phyloP scores from a whole-genome alignment of 2,113 vertebrate genomes.

The Amia ocellicauda region DNA sequence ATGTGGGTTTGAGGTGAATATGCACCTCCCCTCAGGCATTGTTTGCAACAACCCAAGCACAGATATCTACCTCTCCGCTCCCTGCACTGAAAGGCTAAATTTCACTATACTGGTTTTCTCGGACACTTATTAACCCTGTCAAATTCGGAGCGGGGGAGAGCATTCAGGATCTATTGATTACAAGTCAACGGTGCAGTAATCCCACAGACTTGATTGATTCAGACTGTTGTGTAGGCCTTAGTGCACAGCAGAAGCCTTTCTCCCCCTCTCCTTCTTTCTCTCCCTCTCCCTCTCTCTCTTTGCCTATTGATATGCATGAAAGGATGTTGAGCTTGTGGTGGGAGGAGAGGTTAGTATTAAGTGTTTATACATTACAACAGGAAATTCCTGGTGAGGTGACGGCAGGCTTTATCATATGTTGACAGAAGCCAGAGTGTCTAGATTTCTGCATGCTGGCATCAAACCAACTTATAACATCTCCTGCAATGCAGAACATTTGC shows the following conservation, averaged over 20 bases:
- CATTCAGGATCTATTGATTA: conserved; percentile 80
- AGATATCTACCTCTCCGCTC: conserved; percentile 46
- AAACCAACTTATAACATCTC: neutral
- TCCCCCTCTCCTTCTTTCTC: conserved; percentile 29
- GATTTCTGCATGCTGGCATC: neutral
- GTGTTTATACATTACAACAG: conserved; percentile 56
- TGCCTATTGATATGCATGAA: conserved; percentile 69
- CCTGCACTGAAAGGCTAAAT: conserved; percentile 40
- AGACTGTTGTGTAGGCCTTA: conserved; percentile 61
- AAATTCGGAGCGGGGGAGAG: conserved; percentile 63
- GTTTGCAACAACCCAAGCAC: conserved; percentile 62
- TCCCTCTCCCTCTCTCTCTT: conserved; percentile 43
- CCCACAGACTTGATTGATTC: conserved; percentile 74
- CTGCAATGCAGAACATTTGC: neutral
- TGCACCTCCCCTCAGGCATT: conserved; percentile 58
- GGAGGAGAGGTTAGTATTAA: conserved; percentile 54
- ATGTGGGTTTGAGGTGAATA: conserved; percentile 55
- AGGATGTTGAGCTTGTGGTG: conserved; percentile 43
- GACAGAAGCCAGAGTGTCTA: conserved; percentile 41
- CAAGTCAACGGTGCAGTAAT: conserved; percentile 72
- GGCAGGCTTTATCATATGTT: conserved; percentile 50
- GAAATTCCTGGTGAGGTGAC: conserved; percentile 60
- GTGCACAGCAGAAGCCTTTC: conserved; percentile 65
- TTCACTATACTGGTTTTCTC: conserved; percentile 52
- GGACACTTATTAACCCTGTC: conserved; percentile 72